Evolutionary conservation across 2,113 vertebrate genomes (phyloP).

Genomic region (Chauna torquata): DNA sequence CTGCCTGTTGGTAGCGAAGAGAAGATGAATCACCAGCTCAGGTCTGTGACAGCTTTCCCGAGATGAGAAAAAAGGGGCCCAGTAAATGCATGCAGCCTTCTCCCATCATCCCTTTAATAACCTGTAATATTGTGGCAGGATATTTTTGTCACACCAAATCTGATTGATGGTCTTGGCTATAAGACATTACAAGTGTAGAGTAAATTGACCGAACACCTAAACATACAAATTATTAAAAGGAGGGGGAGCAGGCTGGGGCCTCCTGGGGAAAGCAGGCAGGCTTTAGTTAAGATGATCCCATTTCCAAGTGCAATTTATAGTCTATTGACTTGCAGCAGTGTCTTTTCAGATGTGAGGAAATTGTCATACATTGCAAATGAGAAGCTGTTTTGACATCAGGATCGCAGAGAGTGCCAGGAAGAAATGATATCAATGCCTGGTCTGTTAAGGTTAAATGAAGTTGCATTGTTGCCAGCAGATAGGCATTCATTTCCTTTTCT

Average conservation of each 20-base stretch:
- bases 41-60: slow-evolving; percentile 76
- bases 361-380: slow-evolving; percentile 98
- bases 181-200: slow-evolving; percentile 83
- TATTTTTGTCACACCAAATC: slow-evolving; percentile 82
- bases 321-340: slow-evolving; percentile 94
- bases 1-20: slow-evolving; percentile 83
- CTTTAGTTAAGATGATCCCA: slow-evolving; percentile 90
- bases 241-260: slow-evolving; percentile 74
- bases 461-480: slow-evolving; percentile 79
- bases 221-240: slow-evolving; percentile 99
- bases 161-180: slow-evolving; percentile 90
- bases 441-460: slow-evolving; percentile 88
- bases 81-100: slow-evolving; percentile 76
- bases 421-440: slow-evolving; percentile 85
- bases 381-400: slow-evolving; percentile 90
- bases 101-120: slow-evolving; percentile 90
- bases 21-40: slow-evolving; percentile 85
- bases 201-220: slow-evolving; percentile 92
- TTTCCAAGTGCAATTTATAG: slow-evolving; percentile 95
- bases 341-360: slow-evolving; percentile 93
- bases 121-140: slow-evolving; percentile 85
- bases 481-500: slow-evolving; percentile 83
- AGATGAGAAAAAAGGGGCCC: slow-evolving; percentile 84
- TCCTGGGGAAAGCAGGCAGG: slow-evolving; percentile 81
- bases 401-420: slow-evolving; percentile 75